A percentile compares a stretch with the other conserved stretches of the same genome.
Conservation (phyloP, 2,113 vertebrate species). For the Hemiscyllium ocellatum region DNA sequence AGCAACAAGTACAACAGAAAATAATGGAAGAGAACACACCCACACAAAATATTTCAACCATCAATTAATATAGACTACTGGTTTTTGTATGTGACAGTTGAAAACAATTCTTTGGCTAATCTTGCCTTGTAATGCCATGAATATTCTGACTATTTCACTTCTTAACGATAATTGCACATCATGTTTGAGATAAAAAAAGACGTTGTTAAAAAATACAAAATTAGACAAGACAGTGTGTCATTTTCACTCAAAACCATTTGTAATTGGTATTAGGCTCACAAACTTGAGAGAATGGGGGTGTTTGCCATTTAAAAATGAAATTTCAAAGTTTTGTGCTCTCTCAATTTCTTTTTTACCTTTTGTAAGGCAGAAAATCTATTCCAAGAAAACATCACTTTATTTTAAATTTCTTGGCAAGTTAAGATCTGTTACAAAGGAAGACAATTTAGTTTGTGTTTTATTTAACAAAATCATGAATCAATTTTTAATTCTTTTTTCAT, state of each 20-base stretch:
- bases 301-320: not conserved
- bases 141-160: not conserved
- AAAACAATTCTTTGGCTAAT: constrained; percentile 9
- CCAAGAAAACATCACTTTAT: not conserved
- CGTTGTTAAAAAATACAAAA: not conserved
- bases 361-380: not conserved
- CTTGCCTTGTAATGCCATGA: constrained; percentile 1
- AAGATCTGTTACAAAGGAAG: not conserved
- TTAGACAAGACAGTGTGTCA: not conserved
- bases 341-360: not conserved
- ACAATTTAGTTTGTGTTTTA: not conserved
- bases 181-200: not conserved
- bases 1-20: not conserved
- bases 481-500: not conserved
- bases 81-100: constrained; percentile 14
- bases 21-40: not conserved
- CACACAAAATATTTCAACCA: constrained; percentile 17
- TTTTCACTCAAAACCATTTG: not conserved
- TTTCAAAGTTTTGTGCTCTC: not conserved
- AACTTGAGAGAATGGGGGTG: not conserved
- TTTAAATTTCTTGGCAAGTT: not conserved
- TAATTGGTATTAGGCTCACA: not conserved
- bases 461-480: not conserved
- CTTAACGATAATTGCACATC: constrained; percentile 16
- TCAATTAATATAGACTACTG: not conserved